phyloP scores from a whole-genome alignment of 2,888 invertebrate genomes.

The Noctua janthe region DNA sequence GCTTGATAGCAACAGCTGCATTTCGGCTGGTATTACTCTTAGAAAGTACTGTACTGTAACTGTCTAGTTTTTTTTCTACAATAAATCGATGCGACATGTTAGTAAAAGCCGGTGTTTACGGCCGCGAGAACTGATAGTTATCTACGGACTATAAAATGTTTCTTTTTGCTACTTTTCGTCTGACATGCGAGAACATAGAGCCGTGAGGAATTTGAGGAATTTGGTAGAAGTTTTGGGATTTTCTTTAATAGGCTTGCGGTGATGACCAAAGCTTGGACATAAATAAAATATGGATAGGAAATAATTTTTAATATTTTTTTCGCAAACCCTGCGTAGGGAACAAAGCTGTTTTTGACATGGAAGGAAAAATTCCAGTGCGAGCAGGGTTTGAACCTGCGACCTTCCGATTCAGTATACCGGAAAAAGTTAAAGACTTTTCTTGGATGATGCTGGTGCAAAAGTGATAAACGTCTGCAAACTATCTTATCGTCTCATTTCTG shows the following conservation, averaged over 20 bases:
- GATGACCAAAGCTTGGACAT: too few species aligned
- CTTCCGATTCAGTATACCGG: too few species aligned
- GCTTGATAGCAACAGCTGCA: neutral
- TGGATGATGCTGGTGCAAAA: neutral
- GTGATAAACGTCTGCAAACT: neutral
- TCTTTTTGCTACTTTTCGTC: constrained; percentile 62
- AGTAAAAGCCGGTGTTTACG: constrained; percentile 36
- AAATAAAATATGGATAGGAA: neutral
- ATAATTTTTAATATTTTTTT: too few species aligned
- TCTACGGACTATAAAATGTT: constrained; percentile 57
- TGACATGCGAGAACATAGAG: constrained; percentile 63
- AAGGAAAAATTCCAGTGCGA: too few species aligned
- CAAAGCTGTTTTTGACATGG: too few species aligned
- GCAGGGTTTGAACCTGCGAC: too few species aligned
- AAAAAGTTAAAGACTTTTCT: neutral
- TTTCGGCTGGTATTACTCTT: neutral
- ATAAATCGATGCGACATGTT: constrained; percentile 48
- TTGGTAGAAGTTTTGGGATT: neutral
- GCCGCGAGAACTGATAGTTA: constrained; percentile 46
- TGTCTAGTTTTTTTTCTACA: constrained; percentile 15
- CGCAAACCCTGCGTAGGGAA: too few species aligned
- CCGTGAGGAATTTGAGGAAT: neutral
- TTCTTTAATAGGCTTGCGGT: neutral
- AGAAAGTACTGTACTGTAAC: neutral
- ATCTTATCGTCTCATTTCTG: neutral